Evolutionary conservation across 2,113 vertebrate species (phyloP).

Genomic region (Emydura subglobosa): DNA sequence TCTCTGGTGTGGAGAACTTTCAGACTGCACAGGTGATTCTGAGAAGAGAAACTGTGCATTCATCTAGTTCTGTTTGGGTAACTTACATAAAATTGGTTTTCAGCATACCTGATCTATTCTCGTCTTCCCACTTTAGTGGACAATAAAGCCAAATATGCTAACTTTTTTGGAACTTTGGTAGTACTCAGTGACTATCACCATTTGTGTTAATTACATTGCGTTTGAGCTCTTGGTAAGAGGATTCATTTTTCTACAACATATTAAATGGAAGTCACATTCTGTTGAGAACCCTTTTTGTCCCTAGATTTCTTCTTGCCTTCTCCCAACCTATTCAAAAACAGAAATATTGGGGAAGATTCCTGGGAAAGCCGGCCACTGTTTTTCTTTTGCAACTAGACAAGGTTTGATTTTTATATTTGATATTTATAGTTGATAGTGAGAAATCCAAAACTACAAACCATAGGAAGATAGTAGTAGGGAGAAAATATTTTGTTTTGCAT

Average conservation of each 20-base stretch:
- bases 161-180: not conserved
- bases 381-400: not conserved
- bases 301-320: not conserved
- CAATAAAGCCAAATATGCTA: not conserved
- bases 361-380: not conserved
- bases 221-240: not conserved
- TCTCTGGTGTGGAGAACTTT: not conserved
- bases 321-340: not conserved
- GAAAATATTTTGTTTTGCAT: not conserved
- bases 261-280: not conserved
- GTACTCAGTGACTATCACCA: not conserved
- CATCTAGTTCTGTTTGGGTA: not conserved
- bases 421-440: not conserved
- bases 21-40: not conserved
- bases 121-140: not conserved
- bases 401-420: not conserved
- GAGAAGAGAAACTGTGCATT: not conserved
- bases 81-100: not conserved
- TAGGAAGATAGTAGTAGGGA: not conserved
- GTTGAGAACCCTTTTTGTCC: fast-evolving
- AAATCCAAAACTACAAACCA: not conserved
- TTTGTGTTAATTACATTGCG: not conserved
- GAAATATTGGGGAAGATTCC: not conserved
- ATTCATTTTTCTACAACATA: not conserved
- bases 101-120: not conserved